Evolutionary conservation across 2,888 invertebrate species (phyloP), one percentile per base, ranked within the genome.

Genomic region (Diploptera punctata): DNA sequence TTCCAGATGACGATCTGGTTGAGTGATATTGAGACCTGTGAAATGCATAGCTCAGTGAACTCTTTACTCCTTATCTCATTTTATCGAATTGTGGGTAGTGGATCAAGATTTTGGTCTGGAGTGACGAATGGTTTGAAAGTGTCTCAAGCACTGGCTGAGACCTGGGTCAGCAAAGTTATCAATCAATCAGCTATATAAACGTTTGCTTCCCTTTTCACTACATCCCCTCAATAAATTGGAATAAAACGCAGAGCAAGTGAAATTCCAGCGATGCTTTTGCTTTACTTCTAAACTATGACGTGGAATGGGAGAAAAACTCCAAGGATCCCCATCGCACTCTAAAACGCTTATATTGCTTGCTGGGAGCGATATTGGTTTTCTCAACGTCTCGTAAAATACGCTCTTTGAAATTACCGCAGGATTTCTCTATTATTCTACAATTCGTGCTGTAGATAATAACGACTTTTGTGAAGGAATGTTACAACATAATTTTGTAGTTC

Each of bases 141-240:
- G 52, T 52, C 52, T 52, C 52, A 52, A 16, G 21, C 52, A 21
- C 3, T 21, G 52, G 21, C 19, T 52, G n/a, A n/a, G n/a, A n/a
- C n/a, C n/a, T n/a, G n/a, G 24, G 52, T 10, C 1, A 16, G 52
- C 10, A 24, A 21, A 10, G 21, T 52, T 52, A 52, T 52, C 52
- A 52, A 52, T 52, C 52, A 52, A 52, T 52, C 24, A 21, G 52
- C 52, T 52, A 52, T 52, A 52, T 52, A 52, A 21, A 24, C 24
- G n/a, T 52, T 24, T n/a, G 13, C 21, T 52, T 13, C 38, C 13
- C 38, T 13, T 38, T 13, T 13, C 38, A 38, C 5, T 13, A 38
- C 19, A 21, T 5, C 2, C 52, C 24, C 19, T 18, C 52, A 52
- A 52, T 52, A 52, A 52, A 52, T 52, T 52, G 52, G 24, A 24